Conservation (phyloP, 2,113 vertebrate species). For the Pelobates fuscus region DNA sequence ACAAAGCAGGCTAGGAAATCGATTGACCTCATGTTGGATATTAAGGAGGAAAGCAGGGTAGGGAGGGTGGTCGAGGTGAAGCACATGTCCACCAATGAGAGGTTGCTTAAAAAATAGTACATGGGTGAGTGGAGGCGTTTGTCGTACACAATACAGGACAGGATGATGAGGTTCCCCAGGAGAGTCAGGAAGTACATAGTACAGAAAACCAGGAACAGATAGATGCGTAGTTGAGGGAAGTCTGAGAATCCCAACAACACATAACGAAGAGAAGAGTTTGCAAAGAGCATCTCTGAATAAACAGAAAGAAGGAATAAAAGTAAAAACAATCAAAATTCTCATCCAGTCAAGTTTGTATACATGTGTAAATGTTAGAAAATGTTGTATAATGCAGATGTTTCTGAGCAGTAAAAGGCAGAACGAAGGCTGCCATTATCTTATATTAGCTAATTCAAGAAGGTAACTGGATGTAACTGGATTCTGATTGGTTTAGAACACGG, state of each 20-base stretch:
- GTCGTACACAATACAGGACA: constrained; percentile 3
- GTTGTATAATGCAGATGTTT: background rate
- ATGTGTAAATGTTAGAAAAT: too few species aligned
- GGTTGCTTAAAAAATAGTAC: constrained; percentile 49
- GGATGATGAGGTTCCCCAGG: constrained; percentile 25
- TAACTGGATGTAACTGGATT: too few species aligned
- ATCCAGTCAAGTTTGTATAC: too few species aligned
- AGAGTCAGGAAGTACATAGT: constrained; percentile 29
- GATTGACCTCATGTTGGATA: constrained; percentile 14
- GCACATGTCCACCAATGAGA: constrained; percentile 35
- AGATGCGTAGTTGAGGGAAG: background rate
- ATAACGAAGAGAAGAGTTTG: constrained; percentile 25
- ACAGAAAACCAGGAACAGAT: constrained; percentile 24
- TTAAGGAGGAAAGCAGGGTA: constrained; percentile 22
- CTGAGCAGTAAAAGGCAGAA: background rate
- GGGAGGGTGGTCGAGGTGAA: constrained; percentile 36
- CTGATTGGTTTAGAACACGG: too few species aligned
- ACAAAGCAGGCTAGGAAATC: constrained; percentile 36
- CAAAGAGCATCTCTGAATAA: background rate
- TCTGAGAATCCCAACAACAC: constrained; percentile 40
- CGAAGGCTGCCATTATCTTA: too few species aligned
- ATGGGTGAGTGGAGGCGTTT: constrained; percentile 34
- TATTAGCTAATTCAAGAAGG: too few species aligned
- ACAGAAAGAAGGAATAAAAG: too few species aligned
- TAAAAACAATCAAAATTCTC: too few species aligned